Evolutionary conservation across 1,140 invertebrate species (phyloP).

Genomic region (Physella acuta): DNA sequence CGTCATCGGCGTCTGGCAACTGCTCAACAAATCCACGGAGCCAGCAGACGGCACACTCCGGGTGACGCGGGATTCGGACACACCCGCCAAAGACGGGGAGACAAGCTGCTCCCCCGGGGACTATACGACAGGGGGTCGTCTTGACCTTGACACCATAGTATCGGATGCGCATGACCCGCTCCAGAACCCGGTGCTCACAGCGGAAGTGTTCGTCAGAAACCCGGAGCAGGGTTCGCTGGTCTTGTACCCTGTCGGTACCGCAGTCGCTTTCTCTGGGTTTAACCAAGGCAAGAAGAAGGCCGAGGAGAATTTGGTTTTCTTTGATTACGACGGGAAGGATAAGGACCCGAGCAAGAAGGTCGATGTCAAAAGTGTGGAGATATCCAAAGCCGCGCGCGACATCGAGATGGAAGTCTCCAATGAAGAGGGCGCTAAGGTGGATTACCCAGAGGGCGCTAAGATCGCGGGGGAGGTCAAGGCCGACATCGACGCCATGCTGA

Average conservation of each 20-base stretch:
- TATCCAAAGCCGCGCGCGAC: not conserved
- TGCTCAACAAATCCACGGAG: not conserved
- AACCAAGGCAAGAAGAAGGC: not conserved
- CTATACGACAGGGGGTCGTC: not conserved
- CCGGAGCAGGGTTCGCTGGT: not conserved
- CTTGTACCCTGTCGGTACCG: conserved; percentile 12
- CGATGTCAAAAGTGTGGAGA: not conserved
- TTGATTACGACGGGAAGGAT: not conserved
- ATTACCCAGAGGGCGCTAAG: too few species aligned
- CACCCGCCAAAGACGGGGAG: not conserved
- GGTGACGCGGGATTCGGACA: not conserved
- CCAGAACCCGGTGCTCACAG: not conserved
- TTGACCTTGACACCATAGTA: not conserved
- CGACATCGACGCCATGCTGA: not conserved
- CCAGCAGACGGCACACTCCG: too few species aligned
- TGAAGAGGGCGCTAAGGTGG: not conserved
- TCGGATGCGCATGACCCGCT: not conserved
- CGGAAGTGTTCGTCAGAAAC: conserved; percentile 1
- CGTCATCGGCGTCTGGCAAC: not conserved
- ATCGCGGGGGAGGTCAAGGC: not conserved
- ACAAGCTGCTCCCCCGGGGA: not conserved
- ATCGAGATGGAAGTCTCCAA: not conserved
- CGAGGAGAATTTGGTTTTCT: not conserved
- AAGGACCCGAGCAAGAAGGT: not conserved
- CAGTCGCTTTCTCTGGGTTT: not conserved